Evolutionary conservation across 2,888 invertebrate genomes (phyloP), one percentile per base, ranked within the genome.

Genomic region (Eristalis pertinax): DNA sequence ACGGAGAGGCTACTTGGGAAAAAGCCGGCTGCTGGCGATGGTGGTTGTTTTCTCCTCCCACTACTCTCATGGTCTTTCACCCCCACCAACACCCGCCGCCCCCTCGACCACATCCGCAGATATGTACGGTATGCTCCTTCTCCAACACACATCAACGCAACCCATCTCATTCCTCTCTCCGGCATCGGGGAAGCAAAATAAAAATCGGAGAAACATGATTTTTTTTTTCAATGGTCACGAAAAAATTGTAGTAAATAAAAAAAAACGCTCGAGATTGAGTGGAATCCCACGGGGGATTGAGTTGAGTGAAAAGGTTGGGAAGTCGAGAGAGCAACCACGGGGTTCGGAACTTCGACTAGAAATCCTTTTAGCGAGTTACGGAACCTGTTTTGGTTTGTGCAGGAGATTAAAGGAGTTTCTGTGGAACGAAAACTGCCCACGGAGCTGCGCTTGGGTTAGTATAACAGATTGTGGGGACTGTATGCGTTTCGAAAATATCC

Each of bases 1-100:
- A 88, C 88, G 88, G 77, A 88, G 88, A 88, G 88, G 88, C 88
- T 88, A 88, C 88, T 88, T 88, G 84, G 78, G 68, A 87, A 86
- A 60, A 87, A 76, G 87, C 87, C 87, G 87, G 84, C 87, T 87
- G 75, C 72, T 67, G 67, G 72, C 24, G 35, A 19, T 19, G 50
- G 50, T 50, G 50, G 50, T 50, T 50, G 50, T 60, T 64, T 50
- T 76, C 56, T 73, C 79, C 60, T 62, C 26, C 69, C 69, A 65
- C 32, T 29, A 35, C 32, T 29, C 56, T 8, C n/a, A 73, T 32
- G n/a, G 11, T 32, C 32, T 56, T 24, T n/a, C 22, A 19, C 56
- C 70, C 67, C 70, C 67, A 60, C 50, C 67, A 24, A 13, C 60
- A 50, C 22, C n/a, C n/a, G n/a, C n/a, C n/a, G n/a, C n/a, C n/a